A percentile compares a stretch with the other conserved stretches of the same genome.
Evolutionary conservation across 2,797 vertebrate genomes (phyloP).

Genomic region (Pelodytes ibericus): DNA sequence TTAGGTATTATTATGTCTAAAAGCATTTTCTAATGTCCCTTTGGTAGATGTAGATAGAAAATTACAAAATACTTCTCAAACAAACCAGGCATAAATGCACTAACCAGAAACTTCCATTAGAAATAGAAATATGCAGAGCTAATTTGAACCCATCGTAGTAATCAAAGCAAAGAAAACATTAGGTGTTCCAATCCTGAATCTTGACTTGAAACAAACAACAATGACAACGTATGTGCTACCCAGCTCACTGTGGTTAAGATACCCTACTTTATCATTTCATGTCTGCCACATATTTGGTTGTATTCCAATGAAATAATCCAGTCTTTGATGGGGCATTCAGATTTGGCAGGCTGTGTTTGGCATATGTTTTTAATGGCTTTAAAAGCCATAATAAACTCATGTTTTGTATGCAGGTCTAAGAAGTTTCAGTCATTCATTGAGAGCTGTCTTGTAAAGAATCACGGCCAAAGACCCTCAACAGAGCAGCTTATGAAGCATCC

Average conservation of each 20-base stretch:
- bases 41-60: too few relatives aligned
- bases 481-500: slow-evolving; percentile 97
- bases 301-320: slow-evolving; percentile 1
- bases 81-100: too few relatives aligned
- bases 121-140: too few relatives aligned
- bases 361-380: background rate
- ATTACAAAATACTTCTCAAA: too few relatives aligned
- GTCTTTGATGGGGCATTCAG: background rate
- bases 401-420: slow-evolving; percentile 85
- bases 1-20: too few relatives aligned
- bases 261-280: background rate
- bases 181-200: too few relatives aligned
- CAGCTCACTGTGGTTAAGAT: background rate
- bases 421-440: slow-evolving; percentile 98
- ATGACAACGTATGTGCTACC: background rate
- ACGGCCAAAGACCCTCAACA: slow-evolving; percentile 91
- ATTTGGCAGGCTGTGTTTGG: background rate
- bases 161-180: too few relatives aligned
- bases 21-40: too few relatives aligned
- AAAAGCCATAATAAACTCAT: background rate
- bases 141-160: too few relatives aligned
- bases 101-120: too few relatives aligned
- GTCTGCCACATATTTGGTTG: background rate
- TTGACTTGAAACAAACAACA: background rate
- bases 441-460: slow-evolving; percentile 95